Evolutionary conservation across 2,888 invertebrate genomes (phyloP), one percentile per base, ranked within the genome.

Genomic region (Cerceris rybyensis): DNA sequence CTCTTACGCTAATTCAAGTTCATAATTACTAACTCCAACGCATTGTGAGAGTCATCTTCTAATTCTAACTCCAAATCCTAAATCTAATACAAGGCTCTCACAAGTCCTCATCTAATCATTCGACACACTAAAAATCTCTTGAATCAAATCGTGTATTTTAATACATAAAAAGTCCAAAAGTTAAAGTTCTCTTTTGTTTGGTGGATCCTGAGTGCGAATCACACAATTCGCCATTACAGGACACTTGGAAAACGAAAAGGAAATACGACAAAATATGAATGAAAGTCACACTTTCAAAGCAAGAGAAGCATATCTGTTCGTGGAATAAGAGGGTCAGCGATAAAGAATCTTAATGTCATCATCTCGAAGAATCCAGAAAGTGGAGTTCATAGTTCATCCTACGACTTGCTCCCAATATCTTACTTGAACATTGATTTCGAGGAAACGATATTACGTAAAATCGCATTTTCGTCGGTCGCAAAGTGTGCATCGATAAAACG

Each of bases 281-380:
- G 63, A 9, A 28, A 52, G 61, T 66, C 54, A 63, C 43, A 65
- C 52, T 50, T 54, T 50, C 49, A 52, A 66, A 60, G 14, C 17
- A 46, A 13, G 39, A 39, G 54, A n/a, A 52, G 54, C n/a, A 8
- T 71, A 70, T 69, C 57, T 57, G 14, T 82, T 72, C 59, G 69
- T 39, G 54, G 74, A 83, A 76, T 66, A 69, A 80, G 16, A 64
- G 63, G 71, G 72, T 74, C 71, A 60, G n/a, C 59, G 76, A 72
- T 69, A 70, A 70, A 6, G 7, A n/a, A 52, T 49, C n/a, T 17
- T 58, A 63, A 14, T 68, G 60, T 73, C 70, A 77, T 65, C 58
- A 16, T 41, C 14, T 11, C 4, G 14, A 8, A 54, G 14, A 39
- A 17, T 71, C 9, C 13, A 65, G 46, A 39, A n/a, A 55, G 43